Base-by-base conservation (phyloP, 2,797 vertebrate species). In the Yasuhikotakia modesta region DNA sequence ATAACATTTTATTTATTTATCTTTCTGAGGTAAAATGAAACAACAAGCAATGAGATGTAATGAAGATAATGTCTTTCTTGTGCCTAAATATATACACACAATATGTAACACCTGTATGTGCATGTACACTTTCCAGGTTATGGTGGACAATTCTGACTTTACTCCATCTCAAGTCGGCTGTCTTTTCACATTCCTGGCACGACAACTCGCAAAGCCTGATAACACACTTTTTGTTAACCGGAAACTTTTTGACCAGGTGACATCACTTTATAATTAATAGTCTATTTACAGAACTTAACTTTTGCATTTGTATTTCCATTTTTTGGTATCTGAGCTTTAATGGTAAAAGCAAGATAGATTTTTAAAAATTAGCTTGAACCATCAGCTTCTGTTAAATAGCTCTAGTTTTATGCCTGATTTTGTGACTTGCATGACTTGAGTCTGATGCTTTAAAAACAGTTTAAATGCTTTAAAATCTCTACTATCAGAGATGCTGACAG, bases 171-270 rank as follows among this genome's bases (percentile, higher is more conserved):
- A 98, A 88, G 96, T 99, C 46, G 97, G 97, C 19, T 96, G 96
- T 58, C 97, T 99, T 61, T 99, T 99, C 76, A 98, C 96, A 10
- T 99, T 99, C 83, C 90, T 99, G 70, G 97, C 97, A 22, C 94
- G 97, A 17, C 97, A 99, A 87, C 87, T 99, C 0, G 96, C 96
- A 84, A 99, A 99, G 58, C 96, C 96, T 16, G 95, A 99, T 91
- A 99, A 98, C 85, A 99, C 97, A 0, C 90, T 99, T 8, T 99
- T 99, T 91, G 97, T 99, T 58, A 99, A 99, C 91, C 93, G 97
- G 89, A 97, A 96, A 0, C 93, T 99, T 67, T 99, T 99, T 90
- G 97, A 99, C 87, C 97, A 99, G 96, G 97, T 94, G 83, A 88
- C 22, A 4, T 35, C 1, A 46, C 8, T 45, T 30, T 71, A 10